Evolutionary conservation across 1,140 invertebrate genomes (phyloP).

Genomic region (Drosophila lacteicornis): DNA sequence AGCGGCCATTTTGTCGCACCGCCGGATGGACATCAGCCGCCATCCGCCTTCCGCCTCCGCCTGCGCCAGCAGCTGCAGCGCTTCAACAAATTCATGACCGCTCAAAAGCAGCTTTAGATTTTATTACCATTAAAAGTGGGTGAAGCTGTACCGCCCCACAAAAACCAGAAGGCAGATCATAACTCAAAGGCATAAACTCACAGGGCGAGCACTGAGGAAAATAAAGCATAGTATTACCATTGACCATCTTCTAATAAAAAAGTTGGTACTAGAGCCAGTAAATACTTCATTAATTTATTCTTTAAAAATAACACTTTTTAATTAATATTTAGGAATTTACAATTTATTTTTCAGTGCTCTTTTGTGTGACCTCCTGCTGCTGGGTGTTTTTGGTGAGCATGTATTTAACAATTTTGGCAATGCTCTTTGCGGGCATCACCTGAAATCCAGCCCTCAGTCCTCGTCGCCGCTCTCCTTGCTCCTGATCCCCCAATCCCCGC

Average conservation of each 20-base stretch:
- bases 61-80: slow-evolving; percentile 12
- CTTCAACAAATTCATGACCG: slow-evolving; percentile 63
- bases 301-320: no score
- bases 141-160: slow-evolving; percentile 13
- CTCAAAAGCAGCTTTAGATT: slow-evolving; percentile 79
- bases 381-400: slow-evolving; percentile 25
- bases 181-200: slow-evolving; percentile 77
- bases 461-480: neutral
- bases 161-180: slow-evolving; percentile 72
- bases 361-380: slow-evolving; percentile 32
- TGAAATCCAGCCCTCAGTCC: slow-evolving; percentile 57
- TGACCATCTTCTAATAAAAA: neutral
- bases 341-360: slow-evolving; percentile 7
- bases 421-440: slow-evolving; percentile 78
- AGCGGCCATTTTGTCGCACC: slow-evolving; percentile 77
- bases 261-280: no score
- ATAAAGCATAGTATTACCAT: neutral
- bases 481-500: no score
- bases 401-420: slow-evolving; percentile 77
- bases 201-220: slow-evolving; percentile 9
- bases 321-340: no score
- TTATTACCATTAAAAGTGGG: slow-evolving; percentile 79
- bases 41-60: slow-evolving; percentile 24
- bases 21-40: slow-evolving; percentile 65
- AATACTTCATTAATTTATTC: neutral